Percentiles rank a stretch among this genome's conserved stretches.
Conservation (phyloP, 2,113 vertebrate species). For the Rhinolophus sinicus region DNA sequence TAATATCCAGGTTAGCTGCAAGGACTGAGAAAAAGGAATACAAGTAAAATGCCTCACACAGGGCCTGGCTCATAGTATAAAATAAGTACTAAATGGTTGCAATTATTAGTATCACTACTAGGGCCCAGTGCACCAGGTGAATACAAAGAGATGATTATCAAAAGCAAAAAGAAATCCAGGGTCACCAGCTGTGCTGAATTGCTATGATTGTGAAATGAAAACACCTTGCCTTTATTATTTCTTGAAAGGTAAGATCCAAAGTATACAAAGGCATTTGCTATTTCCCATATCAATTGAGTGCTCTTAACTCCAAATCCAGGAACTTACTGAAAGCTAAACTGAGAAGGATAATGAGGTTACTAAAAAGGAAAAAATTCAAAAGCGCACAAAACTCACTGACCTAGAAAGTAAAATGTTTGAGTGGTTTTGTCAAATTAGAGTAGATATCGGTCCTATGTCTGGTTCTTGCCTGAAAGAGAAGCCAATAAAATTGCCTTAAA, state of each 20-base stretch:
- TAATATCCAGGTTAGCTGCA: neutral
- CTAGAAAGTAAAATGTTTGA: slow-evolving; percentile 55
- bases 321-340: slow-evolving; percentile 9
- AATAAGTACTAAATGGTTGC: neutral
- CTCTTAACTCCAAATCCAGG: neutral
- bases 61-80: neutral
- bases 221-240: slow-evolving; percentile 57
- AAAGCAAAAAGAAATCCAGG: slow-evolving; percentile 34
- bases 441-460: slow-evolving; percentile 45
- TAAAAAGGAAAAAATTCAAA: slow-evolving; percentile 37
- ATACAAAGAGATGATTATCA: slow-evolving; percentile 56
- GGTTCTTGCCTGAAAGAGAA: slow-evolving; percentile 59
- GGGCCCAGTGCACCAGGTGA: neutral
- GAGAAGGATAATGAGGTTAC: slow-evolving; percentile 15
- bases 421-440: slow-evolving; percentile 62
- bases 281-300: neutral
- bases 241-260: slow-evolving; percentile 48
- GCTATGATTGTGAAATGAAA: slow-evolving; percentile 58
- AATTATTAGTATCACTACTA: neutral
- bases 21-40: neutral
- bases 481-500: slow-evolving; percentile 47
- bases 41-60: neutral
- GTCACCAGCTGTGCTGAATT: slow-evolving; percentile 40
- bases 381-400: slow-evolving; percentile 24
- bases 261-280: neutral